Evolutionary conservation across 2,888 invertebrate species (phyloP).

Genomic region (Thyatira batis): DNA sequence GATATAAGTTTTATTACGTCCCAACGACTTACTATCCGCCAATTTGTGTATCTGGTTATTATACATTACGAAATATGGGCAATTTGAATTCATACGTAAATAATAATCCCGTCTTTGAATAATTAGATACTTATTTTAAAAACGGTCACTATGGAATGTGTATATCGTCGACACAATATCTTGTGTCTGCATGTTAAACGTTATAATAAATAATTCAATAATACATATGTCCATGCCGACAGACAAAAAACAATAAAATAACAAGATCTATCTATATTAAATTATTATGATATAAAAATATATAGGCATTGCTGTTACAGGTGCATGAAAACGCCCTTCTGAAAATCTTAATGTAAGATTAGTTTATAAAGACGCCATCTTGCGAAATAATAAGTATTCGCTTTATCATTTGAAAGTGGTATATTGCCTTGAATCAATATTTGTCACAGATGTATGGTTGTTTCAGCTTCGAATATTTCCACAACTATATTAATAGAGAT

Average conservation of each 20-base stretch:
- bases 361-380: constrained; percentile 40
- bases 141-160: no score
- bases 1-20: no score
- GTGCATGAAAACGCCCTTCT: constrained; percentile 17
- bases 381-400: constrained; percentile 55
- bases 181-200: no score
- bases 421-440: constrained; percentile 70
- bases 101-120: no score
- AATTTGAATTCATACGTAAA: no score
- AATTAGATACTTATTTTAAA: no score
- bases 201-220: no score
- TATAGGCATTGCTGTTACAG: constrained; percentile 31
- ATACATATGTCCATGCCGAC: no score
- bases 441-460: constrained; percentile 69
- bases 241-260: background rate
- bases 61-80: no score
- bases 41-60: no score
- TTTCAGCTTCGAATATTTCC: constrained; percentile 73
- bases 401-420: constrained; percentile 58
- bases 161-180: no score
- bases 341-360: constrained; percentile 30
- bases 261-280: background rate
- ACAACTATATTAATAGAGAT: constrained; percentile 64
- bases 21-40: no score
- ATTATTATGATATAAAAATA: constrained; percentile 22